These are phyloP conservation scores for Rhegmatorhina hoffmannsi DNA, from an alignment of 2,113 vertebrate species.

Conservation along the genomic window DNA sequence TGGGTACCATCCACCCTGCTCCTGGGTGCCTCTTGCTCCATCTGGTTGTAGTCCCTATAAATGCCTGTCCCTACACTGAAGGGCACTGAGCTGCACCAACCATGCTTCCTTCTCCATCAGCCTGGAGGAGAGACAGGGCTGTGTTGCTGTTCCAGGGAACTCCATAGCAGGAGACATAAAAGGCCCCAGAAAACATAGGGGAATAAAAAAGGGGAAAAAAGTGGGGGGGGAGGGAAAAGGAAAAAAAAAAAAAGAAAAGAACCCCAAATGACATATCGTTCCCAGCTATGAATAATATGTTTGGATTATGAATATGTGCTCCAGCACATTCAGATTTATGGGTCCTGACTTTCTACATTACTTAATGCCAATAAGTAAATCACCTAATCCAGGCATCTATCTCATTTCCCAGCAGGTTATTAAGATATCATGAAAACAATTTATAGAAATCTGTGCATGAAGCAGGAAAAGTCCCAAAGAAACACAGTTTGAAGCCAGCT, in stretches of 20 bases:
- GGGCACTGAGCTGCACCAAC: neutral
- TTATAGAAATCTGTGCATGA: neutral
- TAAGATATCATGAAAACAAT: neutral
- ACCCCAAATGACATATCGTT: neutral
- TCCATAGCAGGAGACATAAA: neutral
- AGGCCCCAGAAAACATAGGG: slow-evolving; percentile 5
- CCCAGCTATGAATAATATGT: neutral
- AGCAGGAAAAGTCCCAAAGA: neutral
- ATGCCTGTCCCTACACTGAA: fast-evolving
- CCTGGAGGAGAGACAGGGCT: slow-evolving; percentile 15
- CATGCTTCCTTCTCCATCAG: neutral
- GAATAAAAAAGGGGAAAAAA: too few relatives aligned
- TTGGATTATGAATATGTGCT: neutral
- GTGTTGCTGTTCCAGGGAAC: neutral
- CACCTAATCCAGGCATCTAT: neutral
- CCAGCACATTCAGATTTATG: neutral
- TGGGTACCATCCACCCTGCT: neutral
- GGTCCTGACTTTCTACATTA: neutral
- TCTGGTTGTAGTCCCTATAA: neutral
- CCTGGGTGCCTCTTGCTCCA: fast-evolving
- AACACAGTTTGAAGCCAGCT: neutral
- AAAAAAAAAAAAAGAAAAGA: too few relatives aligned
- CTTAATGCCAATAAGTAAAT: slow-evolving; percentile 7
- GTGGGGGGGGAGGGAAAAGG: fast-evolving
- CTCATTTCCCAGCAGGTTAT: neutral